These are phyloP conservation scores for Noctua janthina DNA, from an alignment of 2,888 invertebrate species.

Conservation along the genomic window DNA sequence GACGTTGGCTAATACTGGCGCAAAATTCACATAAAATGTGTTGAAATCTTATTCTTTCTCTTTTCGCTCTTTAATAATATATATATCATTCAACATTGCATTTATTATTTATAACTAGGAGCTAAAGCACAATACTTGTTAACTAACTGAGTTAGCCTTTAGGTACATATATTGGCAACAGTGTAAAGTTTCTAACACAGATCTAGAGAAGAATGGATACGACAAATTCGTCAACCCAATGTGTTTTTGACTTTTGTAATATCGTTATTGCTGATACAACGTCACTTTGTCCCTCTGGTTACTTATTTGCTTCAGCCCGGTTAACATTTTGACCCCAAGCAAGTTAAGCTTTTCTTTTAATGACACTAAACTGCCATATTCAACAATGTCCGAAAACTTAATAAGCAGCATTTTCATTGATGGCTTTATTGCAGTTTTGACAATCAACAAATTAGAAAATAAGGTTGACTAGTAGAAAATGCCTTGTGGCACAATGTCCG, in stretches of 20 bases:
- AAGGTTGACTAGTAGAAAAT: background rate
- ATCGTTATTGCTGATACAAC: background rate
- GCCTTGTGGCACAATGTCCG: background rate
- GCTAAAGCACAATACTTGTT: background rate
- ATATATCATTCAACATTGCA: background rate
- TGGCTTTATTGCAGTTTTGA: background rate
- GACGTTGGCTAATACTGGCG: background rate
- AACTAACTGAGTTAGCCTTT: constrained; percentile 28
- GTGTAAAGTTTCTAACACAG: constrained; percentile 36
- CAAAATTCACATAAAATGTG: background rate
- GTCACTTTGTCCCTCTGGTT: background rate
- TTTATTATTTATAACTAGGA: background rate
- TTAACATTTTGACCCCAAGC: background rate
- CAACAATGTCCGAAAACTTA: background rate
- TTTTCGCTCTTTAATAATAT: background rate
- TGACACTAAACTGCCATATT: no score
- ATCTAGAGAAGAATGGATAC: constrained; percentile 3
- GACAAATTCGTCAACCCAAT: background rate
- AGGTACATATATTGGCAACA: constrained; percentile 22
- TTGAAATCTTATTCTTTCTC: background rate
- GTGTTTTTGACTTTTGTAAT: background rate
- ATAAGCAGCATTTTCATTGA: background rate
- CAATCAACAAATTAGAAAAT: background rate
- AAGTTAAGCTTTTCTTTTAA: background rate
- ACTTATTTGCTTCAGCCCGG: background rate